Conservation (phyloP, 37 sponge, comb jelly and placozoan species). For the Dysidea cf. avara region DNA sequence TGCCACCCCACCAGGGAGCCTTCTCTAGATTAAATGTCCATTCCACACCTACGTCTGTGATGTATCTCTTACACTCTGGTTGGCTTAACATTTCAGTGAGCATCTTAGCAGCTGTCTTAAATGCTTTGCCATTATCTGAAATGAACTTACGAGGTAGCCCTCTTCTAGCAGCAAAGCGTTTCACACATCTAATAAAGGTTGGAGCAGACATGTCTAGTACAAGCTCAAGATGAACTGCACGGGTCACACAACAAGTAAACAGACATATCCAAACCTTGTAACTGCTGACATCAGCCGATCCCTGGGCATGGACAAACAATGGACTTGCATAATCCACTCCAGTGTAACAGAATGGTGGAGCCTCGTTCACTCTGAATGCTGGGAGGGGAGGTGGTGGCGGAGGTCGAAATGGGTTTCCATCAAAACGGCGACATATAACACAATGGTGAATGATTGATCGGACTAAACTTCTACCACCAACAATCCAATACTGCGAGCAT, state of each 20-base stretch:
- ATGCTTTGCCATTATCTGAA: slow-evolving; percentile 29
- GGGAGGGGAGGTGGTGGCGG: slow-evolving; percentile 21
- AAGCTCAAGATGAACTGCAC: slow-evolving; percentile 30
- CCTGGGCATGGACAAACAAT: neutral
- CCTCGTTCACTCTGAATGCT: neutral
- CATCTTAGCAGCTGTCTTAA: slow-evolving; percentile 6
- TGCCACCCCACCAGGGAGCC: no score
- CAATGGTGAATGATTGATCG: slow-evolving; percentile 16
- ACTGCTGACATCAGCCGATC: no score
- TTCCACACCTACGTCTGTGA: slow-evolving; percentile 10
- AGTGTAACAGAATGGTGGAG: slow-evolving; percentile 5
- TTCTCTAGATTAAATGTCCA: no score
- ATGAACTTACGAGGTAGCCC: slow-evolving; percentile 11
- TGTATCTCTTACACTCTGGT: neutral
- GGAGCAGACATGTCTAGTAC: slow-evolving; percentile 15
- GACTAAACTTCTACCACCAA: slow-evolving; percentile 20
- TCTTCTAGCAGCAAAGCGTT: slow-evolving; percentile 20
- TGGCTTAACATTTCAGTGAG: neutral
- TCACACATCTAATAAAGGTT: slow-evolving; percentile 10
- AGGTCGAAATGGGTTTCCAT: neutral
- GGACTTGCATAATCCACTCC: slow-evolving; percentile 31
- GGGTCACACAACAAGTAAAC: slow-evolving; percentile 20
- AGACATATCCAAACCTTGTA: slow-evolving; percentile 27
- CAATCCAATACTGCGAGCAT: slow-evolving; percentile 22
- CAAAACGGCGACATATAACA: slow-evolving; percentile 10